A percentile compares a stretch with the other conserved stretches of the same genome.
These are phyloP conservation scores for Podarcis muralis DNA, from an alignment of 2,113 vertebrate genomes.

Conservation along the genomic window DNA sequence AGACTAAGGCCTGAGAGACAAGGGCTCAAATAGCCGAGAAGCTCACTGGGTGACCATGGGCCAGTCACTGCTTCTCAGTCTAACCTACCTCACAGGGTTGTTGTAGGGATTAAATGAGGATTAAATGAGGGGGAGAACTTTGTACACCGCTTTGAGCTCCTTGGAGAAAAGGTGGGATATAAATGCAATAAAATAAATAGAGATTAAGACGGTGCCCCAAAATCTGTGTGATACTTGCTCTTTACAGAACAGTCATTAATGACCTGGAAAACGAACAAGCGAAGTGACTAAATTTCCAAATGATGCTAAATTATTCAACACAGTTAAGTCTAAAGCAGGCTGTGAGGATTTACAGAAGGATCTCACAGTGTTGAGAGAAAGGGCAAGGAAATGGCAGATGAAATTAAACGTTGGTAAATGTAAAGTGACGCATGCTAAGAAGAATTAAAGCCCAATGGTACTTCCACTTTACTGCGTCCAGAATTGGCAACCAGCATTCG, in stretches of 20 bases:
- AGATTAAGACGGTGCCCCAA: neutral
- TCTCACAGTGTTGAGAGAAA: constrained; percentile 2
- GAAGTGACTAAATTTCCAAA: constrained; percentile 23
- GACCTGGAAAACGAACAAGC: constrained; percentile 12
- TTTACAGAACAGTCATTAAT: constrained; percentile 2
- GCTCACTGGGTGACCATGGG: too few species aligned
- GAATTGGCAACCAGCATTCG: neutral
- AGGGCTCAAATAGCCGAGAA: too few species aligned
- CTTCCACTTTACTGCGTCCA: neutral
- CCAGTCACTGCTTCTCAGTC: too few species aligned
- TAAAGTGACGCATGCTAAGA: neutral
- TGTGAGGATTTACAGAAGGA: constrained; percentile 21
- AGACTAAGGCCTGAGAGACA: too few species aligned
- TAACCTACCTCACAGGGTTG: too few species aligned
- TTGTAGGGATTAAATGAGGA: too few species aligned
- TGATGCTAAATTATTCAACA: constrained; percentile 27
- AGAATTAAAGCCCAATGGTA: neutral
- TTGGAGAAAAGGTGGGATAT: too few species aligned
- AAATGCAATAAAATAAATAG: too few species aligned
- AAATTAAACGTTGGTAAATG: constrained; percentile 31
- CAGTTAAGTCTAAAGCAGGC: constrained; percentile 23
- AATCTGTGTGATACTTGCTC: neutral
- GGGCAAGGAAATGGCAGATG: constrained; percentile 24
- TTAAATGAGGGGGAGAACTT: too few species aligned
- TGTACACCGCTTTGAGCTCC: too few species aligned